These are phyloP conservation scores for Ptychadena robeensis DNA, from an alignment of 2,797 vertebrate species.

Conservation along the genomic window DNA sequence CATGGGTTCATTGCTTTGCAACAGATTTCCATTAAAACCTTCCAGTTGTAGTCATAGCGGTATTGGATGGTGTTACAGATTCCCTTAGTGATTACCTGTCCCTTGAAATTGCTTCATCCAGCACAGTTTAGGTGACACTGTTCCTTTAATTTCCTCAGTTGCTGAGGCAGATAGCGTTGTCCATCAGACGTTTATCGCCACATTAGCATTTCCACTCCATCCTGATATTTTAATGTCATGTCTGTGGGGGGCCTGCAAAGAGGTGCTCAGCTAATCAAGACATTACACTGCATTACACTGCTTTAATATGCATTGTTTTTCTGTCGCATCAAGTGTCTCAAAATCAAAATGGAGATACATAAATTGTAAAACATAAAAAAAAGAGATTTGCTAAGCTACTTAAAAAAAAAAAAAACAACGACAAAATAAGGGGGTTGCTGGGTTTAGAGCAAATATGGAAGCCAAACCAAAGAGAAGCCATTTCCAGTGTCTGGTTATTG, in stretches of 20 bases:
- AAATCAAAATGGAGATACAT: conserved; percentile 52
- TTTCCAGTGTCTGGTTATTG: neutral
- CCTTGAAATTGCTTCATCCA: neutral
- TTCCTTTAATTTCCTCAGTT: conserved; percentile 31
- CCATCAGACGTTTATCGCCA: conserved; percentile 37
- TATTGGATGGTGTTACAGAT: neutral
- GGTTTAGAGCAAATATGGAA: neutral
- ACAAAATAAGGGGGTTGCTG: conserved; percentile 21
- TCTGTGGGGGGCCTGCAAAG: conserved; percentile 49
- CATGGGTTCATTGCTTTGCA: too few relatives aligned
- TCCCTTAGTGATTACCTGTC: neutral
- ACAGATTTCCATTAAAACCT: too few relatives aligned
- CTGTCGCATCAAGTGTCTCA: conserved; percentile 50
- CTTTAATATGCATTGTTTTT: conserved; percentile 63
- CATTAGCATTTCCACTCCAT: conserved; percentile 55
- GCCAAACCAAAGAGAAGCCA: neutral
- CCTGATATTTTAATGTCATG: conserved; percentile 58
- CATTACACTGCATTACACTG: conserved; percentile 50
- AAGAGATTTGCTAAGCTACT: neutral
- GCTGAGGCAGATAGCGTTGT: conserved; percentile 41
- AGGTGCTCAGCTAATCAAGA: conserved; percentile 62
- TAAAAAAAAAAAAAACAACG: neutral
- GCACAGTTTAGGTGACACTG: neutral
- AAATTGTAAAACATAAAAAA: conserved; percentile 24
- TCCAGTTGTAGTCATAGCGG: too few relatives aligned